A percentile compares a stretch with the other conserved stretches of the same genome.
These are phyloP conservation scores for Aurelia sp. DNA, from an alignment of 30 jellyfish, hydroid and myxozoan genomes.

Conservation along the genomic window DNA sequence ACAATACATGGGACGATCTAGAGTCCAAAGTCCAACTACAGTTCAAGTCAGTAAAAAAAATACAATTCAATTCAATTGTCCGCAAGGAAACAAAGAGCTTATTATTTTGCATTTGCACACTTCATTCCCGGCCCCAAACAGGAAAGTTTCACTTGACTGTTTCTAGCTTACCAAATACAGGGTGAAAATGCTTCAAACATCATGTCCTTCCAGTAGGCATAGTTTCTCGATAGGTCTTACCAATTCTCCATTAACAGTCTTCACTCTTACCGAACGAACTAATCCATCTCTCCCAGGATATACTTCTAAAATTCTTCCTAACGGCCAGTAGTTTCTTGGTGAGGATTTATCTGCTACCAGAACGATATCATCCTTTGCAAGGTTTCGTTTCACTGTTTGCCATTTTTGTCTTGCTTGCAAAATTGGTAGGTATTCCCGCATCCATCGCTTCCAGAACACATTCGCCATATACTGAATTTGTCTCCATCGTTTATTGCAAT, in stretches of 20 bases:
- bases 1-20: too few species aligned
- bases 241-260: slow-evolving; percentile 15
- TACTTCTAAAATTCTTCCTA: slow-evolving; percentile 33
- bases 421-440: slow-evolving; percentile 32
- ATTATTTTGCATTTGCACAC: too few species aligned
- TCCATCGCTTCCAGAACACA: slow-evolving; percentile 57
- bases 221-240: slow-evolving; percentile 38
- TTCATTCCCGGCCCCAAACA: too few species aligned
- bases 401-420: slow-evolving; percentile 51
- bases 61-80: too few species aligned
- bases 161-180: too few species aligned
- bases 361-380: slow-evolving; percentile 25
- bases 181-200: background rate
- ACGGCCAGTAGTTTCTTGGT: slow-evolving; percentile 58
- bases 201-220: slow-evolving; percentile 34
- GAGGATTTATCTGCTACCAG: slow-evolving; percentile 10
- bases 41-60: too few species aligned
- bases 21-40: too few species aligned
- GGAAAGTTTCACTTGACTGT: too few species aligned
- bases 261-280: slow-evolving; percentile 17
- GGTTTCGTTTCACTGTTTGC: slow-evolving; percentile 8
- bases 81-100: too few species aligned
- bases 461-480: slow-evolving; percentile 49
- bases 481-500: slow-evolving; percentile 41
- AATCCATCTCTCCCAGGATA: background rate